Percentiles rank a stretch among this genome's conserved stretches.
phyloP scores from a whole-genome alignment of 2,888 invertebrate genomes.

The Drosophila subsilvestris region DNA sequence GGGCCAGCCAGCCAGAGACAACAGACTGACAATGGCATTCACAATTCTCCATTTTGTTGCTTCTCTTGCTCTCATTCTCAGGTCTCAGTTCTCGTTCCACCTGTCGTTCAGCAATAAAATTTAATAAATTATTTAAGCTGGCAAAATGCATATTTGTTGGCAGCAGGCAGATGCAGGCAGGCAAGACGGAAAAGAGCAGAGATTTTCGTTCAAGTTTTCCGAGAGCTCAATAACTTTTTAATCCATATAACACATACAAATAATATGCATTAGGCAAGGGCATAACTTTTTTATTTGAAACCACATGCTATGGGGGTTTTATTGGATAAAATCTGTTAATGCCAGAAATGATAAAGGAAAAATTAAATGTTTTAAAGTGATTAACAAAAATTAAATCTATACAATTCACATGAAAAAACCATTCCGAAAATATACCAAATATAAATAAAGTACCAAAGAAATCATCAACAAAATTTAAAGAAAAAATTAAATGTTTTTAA shows the following conservation, averaged over 20 bases:
- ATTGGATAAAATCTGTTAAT: too few relatives aligned
- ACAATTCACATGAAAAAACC: too few relatives aligned
- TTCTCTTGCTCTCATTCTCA: slow-evolving; percentile 21
- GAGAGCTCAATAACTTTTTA: slow-evolving; percentile 30
- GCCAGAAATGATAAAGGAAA: too few relatives aligned
- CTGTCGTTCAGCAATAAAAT: slow-evolving; percentile 72
- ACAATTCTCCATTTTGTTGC: slow-evolving; percentile 47
- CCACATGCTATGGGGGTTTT: background rate
- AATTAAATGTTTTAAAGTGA: too few relatives aligned
- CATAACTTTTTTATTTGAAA: background rate
- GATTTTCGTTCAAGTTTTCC: slow-evolving; percentile 34
- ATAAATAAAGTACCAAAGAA: too few relatives aligned
- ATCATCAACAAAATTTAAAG: too few relatives aligned
- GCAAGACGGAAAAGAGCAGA: slow-evolving; percentile 9
- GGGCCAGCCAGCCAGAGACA: background rate
- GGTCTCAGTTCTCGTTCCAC: slow-evolving; percentile 22
- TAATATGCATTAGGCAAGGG: background rate
- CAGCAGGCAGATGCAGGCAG: slow-evolving; percentile 4
- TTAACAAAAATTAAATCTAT: too few relatives aligned
- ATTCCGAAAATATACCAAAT: too few relatives aligned
- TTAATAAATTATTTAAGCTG: slow-evolving; percentile 73
- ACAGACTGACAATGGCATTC: slow-evolving; percentile 64
- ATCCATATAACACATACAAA: background rate
- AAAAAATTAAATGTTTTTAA: too few relatives aligned
- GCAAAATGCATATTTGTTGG: slow-evolving; percentile 66